These are phyloP conservation scores for Fragum sueziense DNA, from an alignment of 2,888 invertebrate genomes.

Conservation along the genomic window DNA sequence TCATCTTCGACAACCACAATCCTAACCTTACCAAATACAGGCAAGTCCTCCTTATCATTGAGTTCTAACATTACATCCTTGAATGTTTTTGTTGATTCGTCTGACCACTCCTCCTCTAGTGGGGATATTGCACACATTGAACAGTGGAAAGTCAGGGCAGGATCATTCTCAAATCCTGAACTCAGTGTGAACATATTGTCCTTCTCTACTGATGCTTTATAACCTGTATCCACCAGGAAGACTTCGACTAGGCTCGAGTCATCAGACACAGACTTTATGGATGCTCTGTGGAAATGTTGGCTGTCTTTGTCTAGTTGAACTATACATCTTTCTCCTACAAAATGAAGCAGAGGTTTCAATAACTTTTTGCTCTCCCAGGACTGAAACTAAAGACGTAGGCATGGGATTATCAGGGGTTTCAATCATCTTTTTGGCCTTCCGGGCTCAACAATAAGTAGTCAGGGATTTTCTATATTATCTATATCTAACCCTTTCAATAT, in stretches of 20 bases:
- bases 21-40: slow-evolving; percentile 41
- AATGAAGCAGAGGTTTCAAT: neutral
- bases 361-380: too few species aligned
- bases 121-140: slow-evolving; percentile 60
- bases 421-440: too few species aligned
- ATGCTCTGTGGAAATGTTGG: slow-evolving; percentile 56
- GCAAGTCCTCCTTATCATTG: slow-evolving; percentile 28
- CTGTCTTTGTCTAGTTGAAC: slow-evolving; percentile 47
- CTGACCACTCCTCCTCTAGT: slow-evolving; percentile 55
- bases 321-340: slow-evolving; percentile 49
- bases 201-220: slow-evolving; percentile 44
- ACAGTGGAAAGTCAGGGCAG: slow-evolving; percentile 74
- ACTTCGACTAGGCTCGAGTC: slow-evolving; percentile 60
- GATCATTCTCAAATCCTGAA: slow-evolving; percentile 64
- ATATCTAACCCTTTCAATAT: too few species aligned
- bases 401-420: too few species aligned
- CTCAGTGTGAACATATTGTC: slow-evolving; percentile 61
- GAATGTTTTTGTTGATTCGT: slow-evolving; percentile 53
- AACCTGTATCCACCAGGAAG: slow-evolving; percentile 70
- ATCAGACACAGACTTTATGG: slow-evolving; percentile 39
- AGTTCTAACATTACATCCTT: slow-evolving; percentile 56
- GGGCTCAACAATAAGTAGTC: too few species aligned
- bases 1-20: slow-evolving; percentile 35
- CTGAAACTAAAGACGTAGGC: too few species aligned
- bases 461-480: too few species aligned